Conservation (phyloP, 2,888 invertebrate genomes). For the Callimorpha dominula region DNA sequence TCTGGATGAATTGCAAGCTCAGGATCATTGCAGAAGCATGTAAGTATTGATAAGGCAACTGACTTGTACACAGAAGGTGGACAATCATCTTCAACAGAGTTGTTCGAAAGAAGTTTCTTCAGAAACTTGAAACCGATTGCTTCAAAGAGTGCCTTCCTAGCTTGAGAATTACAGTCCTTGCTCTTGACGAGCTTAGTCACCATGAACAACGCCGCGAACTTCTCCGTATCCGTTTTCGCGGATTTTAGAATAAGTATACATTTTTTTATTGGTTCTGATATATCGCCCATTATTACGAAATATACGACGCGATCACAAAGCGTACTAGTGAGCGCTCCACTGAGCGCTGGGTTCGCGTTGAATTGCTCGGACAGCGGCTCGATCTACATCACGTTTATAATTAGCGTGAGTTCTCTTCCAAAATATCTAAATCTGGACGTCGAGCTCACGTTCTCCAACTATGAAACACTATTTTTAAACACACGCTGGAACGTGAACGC, state of each 20-base stretch:
- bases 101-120: conserved; percentile 91
- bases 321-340: conserved; percentile 82
- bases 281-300: conserved; percentile 84
- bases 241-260: conserved; percentile 93
- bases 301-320: conserved; percentile 75
- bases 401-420: conserved; percentile 85
- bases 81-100: conserved; percentile 94
- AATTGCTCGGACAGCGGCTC: conserved; percentile 73
- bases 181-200: conserved; percentile 96
- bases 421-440: conserved; percentile 87
- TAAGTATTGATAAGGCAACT: conserved; percentile 94
- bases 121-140: conserved; percentile 96
- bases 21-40: conserved; percentile 94
- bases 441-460: conserved; percentile 86
- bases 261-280: conserved; percentile 94
- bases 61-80: conserved; percentile 96
- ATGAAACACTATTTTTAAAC: conserved; percentile 83
- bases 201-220: conserved; percentile 96
- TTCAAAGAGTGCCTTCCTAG: conserved; percentile 94
- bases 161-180: conserved; percentile 91
- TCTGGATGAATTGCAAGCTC: conserved; percentile 93
- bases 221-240: conserved; percentile 95
- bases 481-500: conserved; percentile 81
- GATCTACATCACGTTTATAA: conserved; percentile 86
- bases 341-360: conserved; percentile 75